Conservation (phyloP, 35 echinoderm and acorn worm genomes). For the Patiria miniata region DNA sequence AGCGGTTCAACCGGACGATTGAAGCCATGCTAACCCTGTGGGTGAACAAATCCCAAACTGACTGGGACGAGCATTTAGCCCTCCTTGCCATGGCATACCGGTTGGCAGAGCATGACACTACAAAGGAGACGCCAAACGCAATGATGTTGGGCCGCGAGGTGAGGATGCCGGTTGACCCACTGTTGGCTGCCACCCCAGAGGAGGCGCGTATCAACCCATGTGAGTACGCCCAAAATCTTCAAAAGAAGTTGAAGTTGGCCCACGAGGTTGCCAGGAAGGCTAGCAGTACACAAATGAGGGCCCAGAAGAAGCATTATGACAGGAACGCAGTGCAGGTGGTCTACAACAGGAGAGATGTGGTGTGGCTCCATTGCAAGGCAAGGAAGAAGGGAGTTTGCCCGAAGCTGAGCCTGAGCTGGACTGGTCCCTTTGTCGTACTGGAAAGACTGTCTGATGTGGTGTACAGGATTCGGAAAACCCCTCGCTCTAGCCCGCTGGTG, state of each 20-base stretch:
- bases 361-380: too few relatives aligned
- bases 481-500: slow-evolving; percentile 14
- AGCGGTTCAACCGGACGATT: slow-evolving; percentile 41
- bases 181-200: slow-evolving; percentile 6
- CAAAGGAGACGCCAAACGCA: slow-evolving; percentile 34
- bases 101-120: slow-evolving; percentile 21
- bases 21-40: background rate
- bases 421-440: slow-evolving; percentile 37
- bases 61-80: slow-evolving; percentile 50
- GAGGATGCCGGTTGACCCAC: background rate
- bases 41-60: slow-evolving; percentile 21
- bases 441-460: slow-evolving; percentile 43
- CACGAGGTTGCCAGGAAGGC: background rate
- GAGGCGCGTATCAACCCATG: background rate
- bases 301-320: too few relatives aligned
- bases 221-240: background rate
- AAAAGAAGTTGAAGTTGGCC: background rate
- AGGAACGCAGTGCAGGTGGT: too few relatives aligned
- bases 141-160: slow-evolving; percentile 58
- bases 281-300: background rate
- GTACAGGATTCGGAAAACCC: slow-evolving; percentile 31
- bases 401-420: slow-evolving; percentile 38
- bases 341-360: too few relatives aligned
- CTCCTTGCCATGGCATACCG: slow-evolving; percentile 24
- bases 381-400: slow-evolving; percentile 43